phyloP scores from a whole-genome alignment of 2,888 invertebrate genomes.

The Drosophila kanekoi region DNA sequence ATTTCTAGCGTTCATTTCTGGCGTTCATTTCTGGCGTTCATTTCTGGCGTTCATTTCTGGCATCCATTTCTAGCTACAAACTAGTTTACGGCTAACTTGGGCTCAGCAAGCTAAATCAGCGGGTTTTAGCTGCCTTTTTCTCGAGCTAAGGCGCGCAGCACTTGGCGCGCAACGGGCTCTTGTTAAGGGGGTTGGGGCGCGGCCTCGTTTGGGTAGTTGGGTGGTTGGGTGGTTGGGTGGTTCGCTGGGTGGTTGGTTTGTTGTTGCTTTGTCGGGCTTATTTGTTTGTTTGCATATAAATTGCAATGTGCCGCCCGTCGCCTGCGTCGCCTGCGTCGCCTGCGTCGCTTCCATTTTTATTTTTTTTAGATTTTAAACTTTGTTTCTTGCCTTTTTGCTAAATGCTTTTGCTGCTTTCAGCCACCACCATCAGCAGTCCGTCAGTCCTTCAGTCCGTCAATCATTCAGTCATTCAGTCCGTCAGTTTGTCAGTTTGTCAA shows the following conservation, averaged over 20 bases:
- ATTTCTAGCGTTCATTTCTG: too few species aligned
- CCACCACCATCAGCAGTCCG: slow-evolving; percentile 20
- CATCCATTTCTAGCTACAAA: too few species aligned
- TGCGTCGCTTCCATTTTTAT: slow-evolving; percentile 44
- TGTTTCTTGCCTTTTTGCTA: slow-evolving; percentile 56
- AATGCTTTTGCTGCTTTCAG: slow-evolving; percentile 64
- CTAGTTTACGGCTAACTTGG: too few species aligned
- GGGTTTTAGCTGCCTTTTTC: too few species aligned
- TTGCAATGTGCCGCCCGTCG: slow-evolving; percentile 62
- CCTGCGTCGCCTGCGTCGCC: slow-evolving; percentile 9
- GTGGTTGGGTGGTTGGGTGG: slow-evolving; percentile 22
- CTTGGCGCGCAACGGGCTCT: slow-evolving; percentile 10
- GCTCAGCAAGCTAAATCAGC: too few species aligned
- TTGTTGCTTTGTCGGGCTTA: slow-evolving; percentile 58
- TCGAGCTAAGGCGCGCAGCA: background rate
- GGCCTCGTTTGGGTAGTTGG: slow-evolving; percentile 11
- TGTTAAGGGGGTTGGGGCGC: background rate
- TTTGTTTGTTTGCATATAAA: slow-evolving; percentile 80
- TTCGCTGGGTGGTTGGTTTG: slow-evolving; percentile 19
- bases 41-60: too few species aligned
- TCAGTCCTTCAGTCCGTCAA: slow-evolving; percentile 4
- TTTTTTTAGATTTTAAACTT: slow-evolving; percentile 62
- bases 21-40: too few species aligned
- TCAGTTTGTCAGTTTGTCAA: slow-evolving; percentile 21
- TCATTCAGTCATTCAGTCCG: slow-evolving; percentile 16